Evolutionary conservation across 2,113 vertebrate species (phyloP).

Genomic region (Tyrannus savana): DNA sequence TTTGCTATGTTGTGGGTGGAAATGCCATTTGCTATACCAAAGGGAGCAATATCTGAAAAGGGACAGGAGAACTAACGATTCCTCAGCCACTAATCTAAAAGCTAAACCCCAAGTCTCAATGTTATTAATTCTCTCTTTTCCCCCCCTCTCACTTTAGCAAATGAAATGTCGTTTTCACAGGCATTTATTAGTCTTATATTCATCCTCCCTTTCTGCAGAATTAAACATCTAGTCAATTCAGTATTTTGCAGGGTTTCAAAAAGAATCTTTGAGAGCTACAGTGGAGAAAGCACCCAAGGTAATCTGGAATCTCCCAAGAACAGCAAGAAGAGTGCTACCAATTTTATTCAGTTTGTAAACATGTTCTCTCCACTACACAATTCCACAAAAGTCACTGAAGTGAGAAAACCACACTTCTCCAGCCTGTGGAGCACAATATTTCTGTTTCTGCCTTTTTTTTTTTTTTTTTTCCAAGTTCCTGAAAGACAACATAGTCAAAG

Average conservation of each 20-base stretch:
- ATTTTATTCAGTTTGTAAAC: slow-evolving; percentile 46
- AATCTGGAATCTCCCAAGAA: background rate
- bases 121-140: background rate
- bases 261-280: background rate
- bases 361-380: slow-evolving; percentile 61
- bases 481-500: slow-evolving; percentile 1
- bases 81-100: background rate
- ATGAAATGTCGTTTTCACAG: background rate
- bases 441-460: slow-evolving; percentile 71
- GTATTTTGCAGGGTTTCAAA: background rate
- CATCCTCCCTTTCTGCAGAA: background rate
- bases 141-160: background rate
- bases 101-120: background rate
- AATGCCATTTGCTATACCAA: background rate
- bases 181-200: background rate
- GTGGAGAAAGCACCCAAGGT: background rate
- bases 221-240: background rate
- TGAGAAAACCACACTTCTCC: slow-evolving; percentile 82
- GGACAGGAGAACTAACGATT: background rate
- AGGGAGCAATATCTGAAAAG: background rate
- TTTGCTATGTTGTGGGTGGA: background rate
- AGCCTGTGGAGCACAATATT: slow-evolving; percentile 73
- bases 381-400: slow-evolving; percentile 78
- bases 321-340: background rate
- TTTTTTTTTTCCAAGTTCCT: slow-evolving; percentile 7